These are phyloP conservation scores for Acanthis flammea DNA, from an alignment of 2,797 vertebrate genomes.

Conservation along the genomic window DNA sequence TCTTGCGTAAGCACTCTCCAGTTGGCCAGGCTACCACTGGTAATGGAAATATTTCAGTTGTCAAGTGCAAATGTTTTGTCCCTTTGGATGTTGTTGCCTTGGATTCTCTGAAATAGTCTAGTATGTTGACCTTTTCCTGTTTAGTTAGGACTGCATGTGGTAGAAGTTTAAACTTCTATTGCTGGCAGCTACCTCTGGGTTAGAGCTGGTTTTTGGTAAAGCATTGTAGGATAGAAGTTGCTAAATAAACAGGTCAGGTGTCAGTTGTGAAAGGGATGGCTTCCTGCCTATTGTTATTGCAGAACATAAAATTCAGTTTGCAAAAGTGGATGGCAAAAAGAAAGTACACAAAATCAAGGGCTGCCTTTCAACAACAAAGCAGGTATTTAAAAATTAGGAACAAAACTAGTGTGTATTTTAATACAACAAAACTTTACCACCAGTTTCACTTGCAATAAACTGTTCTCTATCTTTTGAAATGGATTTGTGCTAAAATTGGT, in stretches of 20 bases:
- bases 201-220: background rate
- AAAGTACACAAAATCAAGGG: background rate
- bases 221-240: background rate
- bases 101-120: background rate
- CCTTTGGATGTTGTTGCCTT: background rate
- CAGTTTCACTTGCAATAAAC: background rate
- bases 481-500: background rate
- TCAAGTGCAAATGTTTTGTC: slow-evolving; percentile 12
- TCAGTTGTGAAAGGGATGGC: background rate
- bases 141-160: background rate
- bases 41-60: slow-evolving; percentile 12
- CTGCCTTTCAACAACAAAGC: background rate
- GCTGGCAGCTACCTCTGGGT: background rate
- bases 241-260: background rate
- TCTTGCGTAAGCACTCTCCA: background rate
- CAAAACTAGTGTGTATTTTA: background rate
- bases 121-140: background rate
- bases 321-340: background rate
- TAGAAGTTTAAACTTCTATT: background rate
- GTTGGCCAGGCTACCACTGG: background rate
- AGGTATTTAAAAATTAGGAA: background rate
- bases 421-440: background rate
- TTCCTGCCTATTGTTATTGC: background rate
- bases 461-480: background rate
- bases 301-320: background rate